A percentile compares a stretch with the other conserved stretches of the same genome.
These are phyloP conservation scores for Drosophila tristis DNA, from an alignment of 1,140 invertebrate species.

Conservation along the genomic window DNA sequence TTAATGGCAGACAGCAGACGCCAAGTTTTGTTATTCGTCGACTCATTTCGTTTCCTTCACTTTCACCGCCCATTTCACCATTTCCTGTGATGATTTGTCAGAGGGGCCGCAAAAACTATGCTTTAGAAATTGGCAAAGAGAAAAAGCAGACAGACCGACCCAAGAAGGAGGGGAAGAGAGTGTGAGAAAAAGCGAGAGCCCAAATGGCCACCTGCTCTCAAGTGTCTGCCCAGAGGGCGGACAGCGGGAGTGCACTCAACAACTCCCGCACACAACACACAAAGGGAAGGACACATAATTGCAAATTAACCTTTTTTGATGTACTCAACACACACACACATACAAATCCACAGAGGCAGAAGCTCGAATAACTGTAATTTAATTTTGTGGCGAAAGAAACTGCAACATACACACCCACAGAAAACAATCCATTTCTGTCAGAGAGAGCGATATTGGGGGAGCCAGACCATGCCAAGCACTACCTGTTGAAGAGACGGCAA, in stretches of 20 bases:
- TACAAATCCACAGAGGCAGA: neutral
- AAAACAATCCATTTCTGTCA: neutral
- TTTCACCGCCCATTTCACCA: neutral
- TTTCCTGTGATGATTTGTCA: too few species aligned
- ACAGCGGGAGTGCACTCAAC: constrained; percentile 11
- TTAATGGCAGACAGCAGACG: constrained; percentile 64
- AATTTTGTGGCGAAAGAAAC: constrained; percentile 13
- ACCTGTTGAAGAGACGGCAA: constrained; percentile 32
- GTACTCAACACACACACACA: constrained; percentile 25
- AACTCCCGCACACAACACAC: neutral
- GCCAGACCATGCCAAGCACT: neutral
- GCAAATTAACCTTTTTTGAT: constrained; percentile 62
- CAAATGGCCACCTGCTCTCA: constrained; percentile 40
- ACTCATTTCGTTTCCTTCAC: constrained; percentile 18
- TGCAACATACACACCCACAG: constrained; percentile 12
- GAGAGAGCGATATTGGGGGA: neutral
- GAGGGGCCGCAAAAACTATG: too few species aligned
- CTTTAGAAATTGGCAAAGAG: too few species aligned
- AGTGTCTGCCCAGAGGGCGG: constrained; percentile 26
- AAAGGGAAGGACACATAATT: constrained; percentile 42
- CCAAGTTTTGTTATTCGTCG: constrained; percentile 29
- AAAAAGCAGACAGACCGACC: too few species aligned
- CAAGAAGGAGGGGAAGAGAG: too few species aligned
- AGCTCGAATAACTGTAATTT: constrained; percentile 42
- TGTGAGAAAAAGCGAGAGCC: too few species aligned